phyloP scores from a whole-genome alignment of 2,888 invertebrate genomes.

The Lamproptera curius region DNA sequence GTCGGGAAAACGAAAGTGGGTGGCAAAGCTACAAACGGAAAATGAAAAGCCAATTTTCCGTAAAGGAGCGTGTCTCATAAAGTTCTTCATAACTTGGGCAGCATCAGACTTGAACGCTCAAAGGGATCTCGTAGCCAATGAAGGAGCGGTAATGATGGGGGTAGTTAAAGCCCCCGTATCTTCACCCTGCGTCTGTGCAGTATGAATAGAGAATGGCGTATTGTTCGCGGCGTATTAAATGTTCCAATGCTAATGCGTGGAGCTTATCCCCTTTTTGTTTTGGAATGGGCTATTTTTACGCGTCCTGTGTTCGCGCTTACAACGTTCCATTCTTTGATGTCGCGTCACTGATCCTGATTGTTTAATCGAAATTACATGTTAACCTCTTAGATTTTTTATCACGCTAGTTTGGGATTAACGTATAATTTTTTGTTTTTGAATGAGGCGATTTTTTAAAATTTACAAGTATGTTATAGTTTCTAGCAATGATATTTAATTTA shows the following conservation, averaged over 20 bases:
- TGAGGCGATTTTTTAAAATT: too few relatives aligned
- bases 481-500: too few relatives aligned
- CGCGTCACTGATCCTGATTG: too few relatives aligned
- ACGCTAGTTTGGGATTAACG: too few relatives aligned
- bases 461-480: too few relatives aligned
- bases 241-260: conserved; percentile 20
- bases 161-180: too few relatives aligned
- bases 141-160: conserved; percentile 23
- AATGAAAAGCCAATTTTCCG: background rate
- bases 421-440: too few relatives aligned
- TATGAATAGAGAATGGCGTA: conserved; percentile 19
- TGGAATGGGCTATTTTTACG: conserved; percentile 30
- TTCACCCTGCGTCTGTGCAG: conserved; percentile 35
- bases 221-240: conserved; percentile 15
- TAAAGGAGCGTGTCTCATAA: background rate
- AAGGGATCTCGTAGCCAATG: conserved; percentile 17
- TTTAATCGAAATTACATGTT: too few relatives aligned
- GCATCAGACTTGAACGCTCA: too few relatives aligned
- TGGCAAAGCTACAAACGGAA: too few relatives aligned
- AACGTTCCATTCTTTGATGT: background rate
- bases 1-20: too few relatives aligned
- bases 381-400: too few relatives aligned
- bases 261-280: conserved; percentile 25
- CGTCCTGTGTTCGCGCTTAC: background rate
- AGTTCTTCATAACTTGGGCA: conserved; percentile 31